Base-by-base conservation (phyloP, 2,888 invertebrate genomes). In the Leptinotarsa juncta region DNA sequence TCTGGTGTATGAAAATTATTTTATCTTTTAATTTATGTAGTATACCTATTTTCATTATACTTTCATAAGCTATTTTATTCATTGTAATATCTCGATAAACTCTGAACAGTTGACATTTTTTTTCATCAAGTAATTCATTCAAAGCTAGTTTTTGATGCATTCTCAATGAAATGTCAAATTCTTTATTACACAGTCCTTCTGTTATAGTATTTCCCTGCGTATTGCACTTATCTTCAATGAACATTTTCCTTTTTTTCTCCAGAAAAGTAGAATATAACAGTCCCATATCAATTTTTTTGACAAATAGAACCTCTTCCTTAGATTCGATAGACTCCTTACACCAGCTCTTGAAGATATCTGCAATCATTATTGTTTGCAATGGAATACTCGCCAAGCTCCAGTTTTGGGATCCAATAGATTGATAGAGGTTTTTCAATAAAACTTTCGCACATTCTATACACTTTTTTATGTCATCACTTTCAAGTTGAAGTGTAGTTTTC, bases 351-450 rank as follows among this genome's bases (percentile, higher is more conserved):
- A 76, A 76, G 14, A 75, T 67, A 20, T 75, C 72, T 4, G 60
- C 75, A n/a, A 75, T 69, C 70, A 75, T 75, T 51, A 60, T 75
- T 16, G 60, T 71, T 55, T 75, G 74, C n/a, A 75, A 51, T 16
- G 74, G 74, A 26, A 75, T 75, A 12, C 68, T 71, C 20, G 69
- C 18, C 14, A 73, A 53, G 42, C 3, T 69, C 15, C 26, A 10
- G 23, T 48, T 20, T 12, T 50, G 48, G 10, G 23, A 51, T 3
- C 66, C 66, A 12, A 62, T 65, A 7, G 42, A 57, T 23, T 53
- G 10, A 18, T 26, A 14, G 5, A 71, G 23, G 16, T n/a, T 55
- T 4, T 65, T 32, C 3, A 69, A 10, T 50, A 75, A 50, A 5
- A 42, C 26, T 51, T 49, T 16, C 15, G 65, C 42, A 50, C 66